Percentiles rank a stretch among this genome's conserved stretches.
These are phyloP conservation scores for Collichthys lucidus DNA, from an alignment of 2,113 vertebrate genomes.

Conservation along the genomic window DNA sequence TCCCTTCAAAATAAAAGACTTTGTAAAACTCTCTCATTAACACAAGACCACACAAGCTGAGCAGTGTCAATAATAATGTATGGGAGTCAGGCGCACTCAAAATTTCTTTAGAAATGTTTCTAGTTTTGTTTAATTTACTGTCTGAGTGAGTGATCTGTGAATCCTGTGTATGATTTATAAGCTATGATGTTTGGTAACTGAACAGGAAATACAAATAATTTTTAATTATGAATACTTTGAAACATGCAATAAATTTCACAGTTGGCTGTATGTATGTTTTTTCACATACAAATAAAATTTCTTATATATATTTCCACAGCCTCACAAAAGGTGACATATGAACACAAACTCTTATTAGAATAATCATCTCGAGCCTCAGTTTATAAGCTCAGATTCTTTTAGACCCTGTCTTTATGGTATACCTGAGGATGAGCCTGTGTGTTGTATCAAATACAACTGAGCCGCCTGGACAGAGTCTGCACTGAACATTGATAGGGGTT, in stretches of 20 bases:
- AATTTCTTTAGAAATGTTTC: too few relatives aligned
- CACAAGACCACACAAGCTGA: too few relatives aligned
- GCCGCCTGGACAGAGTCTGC: not conserved
- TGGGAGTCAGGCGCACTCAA: too few relatives aligned
- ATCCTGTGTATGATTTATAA: not conserved
- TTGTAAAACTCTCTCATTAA: too few relatives aligned
- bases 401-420: not conserved
- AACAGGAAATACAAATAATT: not conserved
- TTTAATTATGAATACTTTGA: too few relatives aligned
- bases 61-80: too few relatives aligned
- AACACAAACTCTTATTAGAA: not conserved
- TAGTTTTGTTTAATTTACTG: not conserved
- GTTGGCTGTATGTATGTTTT: too few relatives aligned
- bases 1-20: too few relatives aligned
- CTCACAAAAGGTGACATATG: not conserved
- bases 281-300: too few relatives aligned
- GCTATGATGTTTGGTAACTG: not conserved
- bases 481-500: constrained; percentile 32
- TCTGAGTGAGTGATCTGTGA: not conserved
- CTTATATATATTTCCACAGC: not conserved
- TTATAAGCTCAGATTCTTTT: not conserved
- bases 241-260: too few relatives aligned
- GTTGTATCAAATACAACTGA: constrained; percentile 1
- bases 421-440: not conserved
- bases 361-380: not conserved